Base-by-base conservation (phyloP, 2,888 invertebrate genomes). In the Heliconius ethilla region DNA sequence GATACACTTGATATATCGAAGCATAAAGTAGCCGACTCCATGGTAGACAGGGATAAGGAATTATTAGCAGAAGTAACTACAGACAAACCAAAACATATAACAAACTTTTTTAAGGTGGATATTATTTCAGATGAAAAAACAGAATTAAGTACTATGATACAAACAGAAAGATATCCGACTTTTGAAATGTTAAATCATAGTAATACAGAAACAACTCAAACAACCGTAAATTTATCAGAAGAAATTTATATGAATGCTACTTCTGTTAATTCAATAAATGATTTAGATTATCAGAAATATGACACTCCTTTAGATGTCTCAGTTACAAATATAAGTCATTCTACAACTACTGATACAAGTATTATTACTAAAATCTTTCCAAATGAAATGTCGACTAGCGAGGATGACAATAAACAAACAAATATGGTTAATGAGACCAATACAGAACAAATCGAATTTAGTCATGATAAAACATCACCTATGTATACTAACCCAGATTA, bases 401-500 rank as follows among this genome's bases (percentile, higher is more conserved):
- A 25, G 15, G 25, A 40, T 40, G 69, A 69, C 15, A 69, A 18
- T 15, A 15, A 45, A 6, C 40, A 40, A 7, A 40, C 40, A 3
- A 9, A 69, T 69, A 7, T 25, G 40, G 3, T 6, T 40, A 27
- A 13, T 9, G 40, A 25, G 15, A 9, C 13, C 2, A 40, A 3
- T 27, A 40, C 7, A 9, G 9, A 25, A 40, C 40, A 45, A 15
- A 67, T 5, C 33, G 37, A 67, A 67, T 67, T 11, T n/a, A 1
- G 10, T 66, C 22, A 33, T 33, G 22, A 33, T 37, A 67, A 13
- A 13, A 67, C 11, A 13, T 11, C 37, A 67, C 1, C 37, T 67
- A 37, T 67, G 6, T 67, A 67, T 67, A 37, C n/a, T 67, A 67
- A n/a, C n/a, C n/a, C n/a, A 67, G 67, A 37, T 67, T n/a, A 37